Conservation (phyloP, 2,888 invertebrate genomes). For the Hypselothyrea guttata region DNA sequence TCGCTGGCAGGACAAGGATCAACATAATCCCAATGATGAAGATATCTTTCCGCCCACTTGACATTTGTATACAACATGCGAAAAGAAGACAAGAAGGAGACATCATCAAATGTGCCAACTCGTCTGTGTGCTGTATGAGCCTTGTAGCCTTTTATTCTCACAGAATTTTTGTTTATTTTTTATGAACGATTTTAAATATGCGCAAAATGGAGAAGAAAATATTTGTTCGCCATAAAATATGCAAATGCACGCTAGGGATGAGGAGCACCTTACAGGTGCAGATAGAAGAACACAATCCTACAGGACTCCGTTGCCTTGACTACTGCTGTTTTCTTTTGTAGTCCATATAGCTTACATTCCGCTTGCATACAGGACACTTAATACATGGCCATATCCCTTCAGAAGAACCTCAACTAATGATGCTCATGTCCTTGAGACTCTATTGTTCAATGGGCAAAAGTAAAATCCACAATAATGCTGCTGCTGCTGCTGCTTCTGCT, state of each 20-base stretch:
- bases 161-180: conserved; percentile 34
- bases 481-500: background rate
- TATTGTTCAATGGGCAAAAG: background rate
- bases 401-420: conserved; percentile 9
- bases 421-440: background rate
- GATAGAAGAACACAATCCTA: conserved; percentile 2
- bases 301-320: background rate
- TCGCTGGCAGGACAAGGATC: conserved; percentile 58
- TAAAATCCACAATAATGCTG: conserved; percentile 16
- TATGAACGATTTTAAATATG: conserved; percentile 50
- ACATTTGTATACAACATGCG: conserved; percentile 6
- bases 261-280: conserved; percentile 9
- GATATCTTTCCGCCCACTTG: conserved; percentile 31
- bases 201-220: conserved; percentile 37
- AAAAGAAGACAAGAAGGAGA: conserved; percentile 13
- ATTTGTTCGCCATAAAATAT: conserved; percentile 56
- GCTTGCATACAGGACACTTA: conserved; percentile 19
- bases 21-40: conserved; percentile 16
- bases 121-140: conserved; percentile 13
- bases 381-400: background rate
- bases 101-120: conserved; percentile 47
- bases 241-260: conserved; percentile 46
- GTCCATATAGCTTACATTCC: background rate
- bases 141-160: conserved; percentile 39
- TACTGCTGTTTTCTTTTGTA: conserved; percentile 9